phyloP scores from a whole-genome alignment of 2,797 vertebrate species.

The Gymnocypris eckloni region DNA sequence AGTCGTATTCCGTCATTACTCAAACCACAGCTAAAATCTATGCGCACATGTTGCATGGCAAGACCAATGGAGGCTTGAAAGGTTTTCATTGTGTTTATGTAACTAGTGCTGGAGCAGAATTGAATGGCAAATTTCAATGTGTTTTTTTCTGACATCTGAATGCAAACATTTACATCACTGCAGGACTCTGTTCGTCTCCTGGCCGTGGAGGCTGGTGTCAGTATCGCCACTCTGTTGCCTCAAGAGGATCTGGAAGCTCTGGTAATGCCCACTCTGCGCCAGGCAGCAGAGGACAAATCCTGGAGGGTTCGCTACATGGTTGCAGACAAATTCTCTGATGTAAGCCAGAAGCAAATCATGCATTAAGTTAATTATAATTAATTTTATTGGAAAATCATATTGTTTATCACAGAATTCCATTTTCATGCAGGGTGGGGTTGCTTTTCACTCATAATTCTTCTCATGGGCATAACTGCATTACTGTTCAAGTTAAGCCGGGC shows the following conservation, averaged over 20 bases:
- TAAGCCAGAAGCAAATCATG: slow-evolving; percentile 55
- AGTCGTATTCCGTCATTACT: background rate
- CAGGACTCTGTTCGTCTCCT: slow-evolving; percentile 90
- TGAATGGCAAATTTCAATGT: slow-evolving; percentile 6
- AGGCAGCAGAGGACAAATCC: slow-evolving; percentile 88
- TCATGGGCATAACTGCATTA: background rate
- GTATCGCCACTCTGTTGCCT: slow-evolving; percentile 86
- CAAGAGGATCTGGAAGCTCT: slow-evolving; percentile 88
- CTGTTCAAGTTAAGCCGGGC: background rate
- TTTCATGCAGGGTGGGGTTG: background rate
- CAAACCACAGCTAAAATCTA: slow-evolving; percentile 3
- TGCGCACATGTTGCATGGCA: background rate
- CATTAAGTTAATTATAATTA: background rate
- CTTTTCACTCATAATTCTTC: background rate
- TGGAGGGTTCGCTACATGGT: slow-evolving; percentile 91
- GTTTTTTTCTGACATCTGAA: background rate
- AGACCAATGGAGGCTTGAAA: background rate
- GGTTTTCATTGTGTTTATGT: slow-evolving; percentile 19
- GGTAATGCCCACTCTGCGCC: slow-evolving; percentile 88
- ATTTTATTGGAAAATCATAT: background rate
- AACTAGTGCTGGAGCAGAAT: background rate
- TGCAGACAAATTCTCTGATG: slow-evolving; percentile 89
- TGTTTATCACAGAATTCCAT: background rate
- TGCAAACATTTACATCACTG: slow-evolving; percentile 21
- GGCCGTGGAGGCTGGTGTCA: slow-evolving; percentile 91